phyloP scores from a whole-genome alignment of 1,140 invertebrate species.

The Eubasilissa regina region DNA sequence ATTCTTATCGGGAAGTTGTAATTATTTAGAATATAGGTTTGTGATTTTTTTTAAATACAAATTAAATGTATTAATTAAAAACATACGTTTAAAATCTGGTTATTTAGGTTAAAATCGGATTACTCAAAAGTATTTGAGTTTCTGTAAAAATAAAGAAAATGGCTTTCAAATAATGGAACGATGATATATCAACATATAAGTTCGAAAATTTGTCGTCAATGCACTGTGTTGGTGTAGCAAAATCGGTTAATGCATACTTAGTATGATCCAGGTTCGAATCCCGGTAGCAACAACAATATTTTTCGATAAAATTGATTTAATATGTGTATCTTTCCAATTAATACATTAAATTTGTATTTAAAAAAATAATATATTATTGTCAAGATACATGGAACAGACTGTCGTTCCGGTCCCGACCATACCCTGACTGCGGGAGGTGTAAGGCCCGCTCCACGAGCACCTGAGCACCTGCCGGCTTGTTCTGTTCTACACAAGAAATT shows the following conservation, averaged over 20 bases:
- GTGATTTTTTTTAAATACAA: too few relatives aligned
- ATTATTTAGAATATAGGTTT: too few relatives aligned
- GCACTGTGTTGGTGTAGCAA: too few relatives aligned
- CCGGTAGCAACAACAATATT: not conserved
- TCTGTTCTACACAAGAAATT: conserved; percentile 16
- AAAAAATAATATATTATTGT: not conserved
- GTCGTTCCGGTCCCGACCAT: not conserved
- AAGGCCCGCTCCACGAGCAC: not conserved
- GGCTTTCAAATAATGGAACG: too few relatives aligned
- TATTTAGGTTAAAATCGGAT: too few relatives aligned
- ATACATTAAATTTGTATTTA: not conserved
- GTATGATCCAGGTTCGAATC: not conserved
- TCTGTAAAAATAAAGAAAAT: not conserved
- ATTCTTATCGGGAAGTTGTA: too few relatives aligned
- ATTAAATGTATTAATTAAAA: too few relatives aligned
- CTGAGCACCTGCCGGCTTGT: not conserved
- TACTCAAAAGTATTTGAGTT: too few relatives aligned
- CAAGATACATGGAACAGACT: not conserved
- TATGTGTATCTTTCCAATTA: too few relatives aligned
- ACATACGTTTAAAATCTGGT: too few relatives aligned
- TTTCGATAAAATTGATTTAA: not conserved
- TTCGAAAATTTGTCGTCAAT: too few relatives aligned
- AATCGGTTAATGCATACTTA: not conserved
- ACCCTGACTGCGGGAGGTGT: not conserved
- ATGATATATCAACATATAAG: too few relatives aligned